Conservation (phyloP, 2,797 vertebrate genomes). For the Syndactyla subalaris region DNA sequence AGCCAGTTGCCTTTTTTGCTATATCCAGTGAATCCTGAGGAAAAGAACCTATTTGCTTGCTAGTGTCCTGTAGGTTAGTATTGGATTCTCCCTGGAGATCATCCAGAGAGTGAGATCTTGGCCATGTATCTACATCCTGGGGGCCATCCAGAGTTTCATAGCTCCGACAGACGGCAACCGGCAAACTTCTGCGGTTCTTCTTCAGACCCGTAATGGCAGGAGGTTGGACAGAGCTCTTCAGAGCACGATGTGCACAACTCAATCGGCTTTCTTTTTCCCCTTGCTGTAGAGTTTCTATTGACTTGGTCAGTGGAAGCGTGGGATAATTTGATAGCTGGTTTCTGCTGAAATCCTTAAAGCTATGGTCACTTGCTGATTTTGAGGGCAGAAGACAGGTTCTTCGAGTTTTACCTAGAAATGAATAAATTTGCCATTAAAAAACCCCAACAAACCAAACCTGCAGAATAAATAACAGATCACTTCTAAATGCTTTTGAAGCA, state of each 20-base stretch:
- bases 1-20: conserved; percentile 50
- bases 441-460: background rate
- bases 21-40: conserved; percentile 62
- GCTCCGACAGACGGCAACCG: conserved; percentile 85
- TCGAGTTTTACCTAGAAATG: conserved; percentile 88
- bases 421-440: background rate
- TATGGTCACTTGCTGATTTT: conserved; percentile 81
- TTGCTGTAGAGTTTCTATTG: conserved; percentile 78
- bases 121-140: conserved; percentile 74
- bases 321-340: conserved; percentile 86
- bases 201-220: conserved; percentile 73
- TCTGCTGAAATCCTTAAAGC: conserved; percentile 77
- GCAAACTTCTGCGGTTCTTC: conserved; percentile 81
- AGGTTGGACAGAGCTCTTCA: conserved; percentile 77
- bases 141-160: conserved; percentile 88
- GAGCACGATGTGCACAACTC: conserved; percentile 71
- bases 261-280: conserved; percentile 78
- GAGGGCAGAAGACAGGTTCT: conserved; percentile 80
- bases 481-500: background rate
- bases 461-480: background rate
- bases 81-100: conserved; percentile 85
- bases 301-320: conserved; percentile 83
- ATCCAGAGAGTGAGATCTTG: conserved; percentile 91
- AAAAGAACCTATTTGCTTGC: conserved; percentile 31
- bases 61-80: background rate